Conservation (phyloP, 37 sponge, comb jelly and placozoan genomes). For the Aplysina aerophoba region DNA sequence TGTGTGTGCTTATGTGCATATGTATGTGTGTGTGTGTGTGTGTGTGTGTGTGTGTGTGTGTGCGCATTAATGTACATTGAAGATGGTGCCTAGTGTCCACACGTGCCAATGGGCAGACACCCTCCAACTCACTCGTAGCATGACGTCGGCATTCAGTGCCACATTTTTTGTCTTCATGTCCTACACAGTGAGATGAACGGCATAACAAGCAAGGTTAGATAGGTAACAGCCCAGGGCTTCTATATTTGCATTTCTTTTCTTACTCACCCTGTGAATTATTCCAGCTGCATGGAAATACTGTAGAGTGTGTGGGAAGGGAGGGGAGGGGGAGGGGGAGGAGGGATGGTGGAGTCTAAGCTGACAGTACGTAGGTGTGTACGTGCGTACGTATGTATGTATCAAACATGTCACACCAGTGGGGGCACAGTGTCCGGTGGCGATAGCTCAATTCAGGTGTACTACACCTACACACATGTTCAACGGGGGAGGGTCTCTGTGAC, state of each 20-base stretch:
- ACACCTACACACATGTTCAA: no score
- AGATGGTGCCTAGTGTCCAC: no score
- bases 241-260: no score
- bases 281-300: conserved; percentile 94
- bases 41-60: not conserved
- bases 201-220: not conserved
- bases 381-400: not conserved
- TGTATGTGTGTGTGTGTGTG: not conserved
- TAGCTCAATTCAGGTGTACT: no score
- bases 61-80: not conserved
- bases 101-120: not conserved
- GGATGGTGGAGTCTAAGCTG: not conserved
- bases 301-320: not conserved
- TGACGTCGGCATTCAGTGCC: conserved; percentile 95
- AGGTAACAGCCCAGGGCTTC: not conserved
- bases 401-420: no score
- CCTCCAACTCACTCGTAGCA: conserved; percentile 57
- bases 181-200: not conserved
- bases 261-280: conserved; percentile 86
- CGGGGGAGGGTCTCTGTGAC: no score
- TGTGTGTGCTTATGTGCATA: not conserved
- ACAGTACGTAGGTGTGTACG: not conserved
- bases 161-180: conserved; percentile 97
- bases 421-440: no score
- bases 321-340: not conserved